Evolutionary conservation across 2,888 invertebrate genomes (phyloP).

Genomic region (Noctua pronuba): DNA sequence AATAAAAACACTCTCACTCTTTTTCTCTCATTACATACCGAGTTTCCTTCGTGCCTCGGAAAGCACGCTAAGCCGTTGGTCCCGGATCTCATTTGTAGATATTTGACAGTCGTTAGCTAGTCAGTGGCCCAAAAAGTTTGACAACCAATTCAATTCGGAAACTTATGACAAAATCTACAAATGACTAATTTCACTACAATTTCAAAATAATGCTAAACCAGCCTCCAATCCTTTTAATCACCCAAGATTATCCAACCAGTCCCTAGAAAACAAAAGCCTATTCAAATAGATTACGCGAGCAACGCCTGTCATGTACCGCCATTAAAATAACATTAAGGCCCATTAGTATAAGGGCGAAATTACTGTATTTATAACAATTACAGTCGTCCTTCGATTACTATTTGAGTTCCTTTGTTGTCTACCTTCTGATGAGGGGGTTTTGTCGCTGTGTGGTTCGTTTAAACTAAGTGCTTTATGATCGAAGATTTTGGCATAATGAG

Average conservation of each 20-base stretch:
- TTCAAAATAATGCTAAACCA: neutral
- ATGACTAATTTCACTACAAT: neutral
- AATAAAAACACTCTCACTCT: too few relatives aligned
- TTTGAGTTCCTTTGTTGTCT: constrained; percentile 46
- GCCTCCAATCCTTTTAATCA: constrained; percentile 7
- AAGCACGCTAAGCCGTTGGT: too few relatives aligned
- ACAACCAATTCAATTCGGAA: too few relatives aligned
- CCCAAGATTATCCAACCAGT: constrained; percentile 32
- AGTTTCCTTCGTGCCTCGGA: too few relatives aligned
- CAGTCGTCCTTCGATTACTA: constrained; percentile 50
- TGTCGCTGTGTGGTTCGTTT: neutral
- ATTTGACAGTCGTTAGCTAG: too few relatives aligned
- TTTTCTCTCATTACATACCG: too few relatives aligned
- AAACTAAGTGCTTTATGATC: constrained; percentile 9
- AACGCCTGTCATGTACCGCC: constrained; percentile 33
- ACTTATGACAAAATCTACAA: too few relatives aligned
- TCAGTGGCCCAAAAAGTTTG: too few relatives aligned
- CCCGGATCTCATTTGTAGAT: too few relatives aligned
- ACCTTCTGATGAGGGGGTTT: constrained; percentile 9
- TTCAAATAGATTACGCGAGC: constrained; percentile 32
- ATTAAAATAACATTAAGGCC: constrained; percentile 59
- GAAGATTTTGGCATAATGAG: neutral
- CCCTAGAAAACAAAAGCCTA: constrained; percentile 37
- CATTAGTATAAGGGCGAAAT: constrained; percentile 26
- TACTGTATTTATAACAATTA: constrained; percentile 43